Percentiles rank a stretch among this genome's conserved stretches.
Evolutionary conservation across 2,113 vertebrate species (phyloP).

Genomic region (Hippocampus comes): DNA sequence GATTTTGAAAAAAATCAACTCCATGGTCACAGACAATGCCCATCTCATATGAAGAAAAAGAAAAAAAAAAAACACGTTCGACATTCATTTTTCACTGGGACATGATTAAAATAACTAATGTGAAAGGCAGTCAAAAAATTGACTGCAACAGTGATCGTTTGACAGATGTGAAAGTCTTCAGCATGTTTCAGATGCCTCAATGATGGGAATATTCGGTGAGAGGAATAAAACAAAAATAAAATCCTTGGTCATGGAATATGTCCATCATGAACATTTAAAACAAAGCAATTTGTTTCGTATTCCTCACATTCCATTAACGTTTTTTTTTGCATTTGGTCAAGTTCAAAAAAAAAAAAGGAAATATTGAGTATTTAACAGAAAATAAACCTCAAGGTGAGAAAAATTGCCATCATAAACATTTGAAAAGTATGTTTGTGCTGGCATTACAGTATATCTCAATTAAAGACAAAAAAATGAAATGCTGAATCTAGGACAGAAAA

Average conservation of each 20-base stretch:
- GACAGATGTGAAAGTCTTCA: background rate
- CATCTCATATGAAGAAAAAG: background rate
- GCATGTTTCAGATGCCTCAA: too few species aligned
- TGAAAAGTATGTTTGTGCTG: background rate
- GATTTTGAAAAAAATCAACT: background rate
- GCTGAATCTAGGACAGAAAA: background rate
- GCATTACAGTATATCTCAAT: slow-evolving; percentile 28
- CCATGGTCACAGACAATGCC: background rate
- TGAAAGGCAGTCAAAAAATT: background rate
- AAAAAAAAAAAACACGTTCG: too few species aligned
- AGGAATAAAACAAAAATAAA: background rate
- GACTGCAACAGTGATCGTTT: background rate
- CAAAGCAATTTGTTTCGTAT: too few species aligned
- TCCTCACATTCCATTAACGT: too few species aligned
- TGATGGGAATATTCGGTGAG: too few species aligned
- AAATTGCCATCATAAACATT: background rate
- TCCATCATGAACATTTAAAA: background rate
- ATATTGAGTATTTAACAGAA: background rate
- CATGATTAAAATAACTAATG: background rate
- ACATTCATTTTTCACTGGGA: background rate
- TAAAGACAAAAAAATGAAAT: background rate
- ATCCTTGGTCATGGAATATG: background rate
- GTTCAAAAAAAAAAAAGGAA: background rate
- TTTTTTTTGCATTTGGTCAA: too few species aligned
- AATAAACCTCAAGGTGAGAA: background rate